Percentiles rank a stretch among this genome's conserved stretches.
phyloP scores from a whole-genome alignment of 2,888 invertebrate species.

The Callosobruchus maculatus region DNA sequence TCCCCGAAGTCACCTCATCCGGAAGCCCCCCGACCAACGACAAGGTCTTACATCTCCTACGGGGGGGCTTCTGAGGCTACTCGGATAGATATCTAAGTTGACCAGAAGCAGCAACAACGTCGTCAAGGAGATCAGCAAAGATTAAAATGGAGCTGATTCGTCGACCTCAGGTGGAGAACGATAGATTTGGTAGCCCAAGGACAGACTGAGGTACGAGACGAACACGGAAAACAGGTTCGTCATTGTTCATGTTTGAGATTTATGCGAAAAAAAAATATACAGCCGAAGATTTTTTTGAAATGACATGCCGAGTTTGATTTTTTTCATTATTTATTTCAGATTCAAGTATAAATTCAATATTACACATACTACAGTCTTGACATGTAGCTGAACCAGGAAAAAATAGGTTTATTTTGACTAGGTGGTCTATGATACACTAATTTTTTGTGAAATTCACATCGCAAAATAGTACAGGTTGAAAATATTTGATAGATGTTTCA shows the following conservation, averaged over 20 bases:
- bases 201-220: background rate
- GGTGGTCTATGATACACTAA: no score
- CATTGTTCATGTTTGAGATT: background rate
- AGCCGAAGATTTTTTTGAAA: background rate
- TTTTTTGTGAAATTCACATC: no score
- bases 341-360: no score
- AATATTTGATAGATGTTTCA: no score
- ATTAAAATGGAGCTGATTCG: slow-evolving; percentile 30
- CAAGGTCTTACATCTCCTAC: no score
- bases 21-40: no score
- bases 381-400: no score
- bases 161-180: slow-evolving; percentile 24
- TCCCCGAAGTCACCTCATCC: no score
- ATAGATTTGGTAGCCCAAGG: slow-evolving; percentile 34
- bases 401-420: no score
- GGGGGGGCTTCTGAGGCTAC: slow-evolving; percentile 32
- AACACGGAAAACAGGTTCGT: background rate
- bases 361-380: no score
- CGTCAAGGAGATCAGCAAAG: slow-evolving; percentile 36
- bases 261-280: background rate
- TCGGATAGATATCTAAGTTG: slow-evolving; percentile 37
- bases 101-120: slow-evolving; percentile 36
- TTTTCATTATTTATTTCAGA: no score
- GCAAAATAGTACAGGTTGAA: no score
- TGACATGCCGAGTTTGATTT: background rate